Evolutionary conservation across 2,797 vertebrate genomes (phyloP).

Genomic region (Thaleichthys pacificus): DNA sequence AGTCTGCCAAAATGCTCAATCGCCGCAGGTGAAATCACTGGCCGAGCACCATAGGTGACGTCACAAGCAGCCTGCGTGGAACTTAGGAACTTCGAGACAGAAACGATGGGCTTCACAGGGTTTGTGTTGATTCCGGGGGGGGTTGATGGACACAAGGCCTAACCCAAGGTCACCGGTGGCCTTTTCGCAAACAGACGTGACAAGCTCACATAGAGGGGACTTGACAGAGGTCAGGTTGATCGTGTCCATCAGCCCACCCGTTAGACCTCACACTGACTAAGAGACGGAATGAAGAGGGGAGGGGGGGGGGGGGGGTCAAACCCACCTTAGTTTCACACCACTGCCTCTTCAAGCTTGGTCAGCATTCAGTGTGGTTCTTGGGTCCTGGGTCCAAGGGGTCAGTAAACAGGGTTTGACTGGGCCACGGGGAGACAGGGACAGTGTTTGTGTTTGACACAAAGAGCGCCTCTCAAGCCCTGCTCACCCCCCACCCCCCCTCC

Average conservation of each 20-base stretch:
- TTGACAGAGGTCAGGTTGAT: not conserved
- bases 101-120: not conserved
- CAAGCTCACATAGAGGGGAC: not conserved
- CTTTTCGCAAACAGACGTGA: not conserved
- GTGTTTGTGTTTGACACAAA: slow-evolving; percentile 67
- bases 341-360: slow-evolving; percentile 38
- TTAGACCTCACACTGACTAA: not conserved
- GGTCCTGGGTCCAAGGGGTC: slow-evolving; percentile 38
- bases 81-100: not conserved
- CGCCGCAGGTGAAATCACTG: slow-evolving; percentile 39
- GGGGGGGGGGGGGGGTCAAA: slow-evolving; percentile 20
- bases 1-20: slow-evolving; percentile 29
- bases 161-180: not conserved
- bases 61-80: not conserved
- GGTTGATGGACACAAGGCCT: slow-evolving; percentile 14
- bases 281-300: not conserved
- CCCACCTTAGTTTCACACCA: slow-evolving; percentile 20
- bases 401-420: slow-evolving; percentile 43
- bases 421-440: slow-evolving; percentile 56
- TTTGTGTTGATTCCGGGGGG: not conserved
- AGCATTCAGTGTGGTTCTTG: slow-evolving; percentile 47
- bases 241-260: not conserved
- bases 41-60: not conserved
- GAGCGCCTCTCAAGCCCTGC: slow-evolving; percentile 45
- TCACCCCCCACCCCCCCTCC: no score